Evolutionary conservation across 2,888 invertebrate genomes (phyloP), one percentile per base, ranked within the genome.

Genomic region (Emmelina monodactyla): DNA sequence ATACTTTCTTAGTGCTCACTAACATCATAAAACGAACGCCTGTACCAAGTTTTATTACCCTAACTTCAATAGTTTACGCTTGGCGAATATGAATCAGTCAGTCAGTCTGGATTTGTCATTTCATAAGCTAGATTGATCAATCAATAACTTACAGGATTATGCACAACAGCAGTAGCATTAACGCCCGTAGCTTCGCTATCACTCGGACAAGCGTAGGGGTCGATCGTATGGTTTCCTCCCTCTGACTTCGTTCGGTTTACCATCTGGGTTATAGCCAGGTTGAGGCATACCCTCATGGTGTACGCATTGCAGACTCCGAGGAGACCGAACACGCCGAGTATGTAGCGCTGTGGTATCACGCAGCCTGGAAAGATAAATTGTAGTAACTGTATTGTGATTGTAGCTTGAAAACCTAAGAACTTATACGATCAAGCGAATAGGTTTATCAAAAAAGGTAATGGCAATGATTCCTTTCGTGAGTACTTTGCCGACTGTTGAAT

Each of bases 201-300:
- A 22, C 40, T 56, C 0, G 70, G 68, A 38, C 80, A 80, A 0
- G 70, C 70, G 30, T 64, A 39, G 5, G 65, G 61, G 38, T 69
- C 67, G 6, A 40, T 19, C 2, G 14, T 12, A 5, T 28, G 14
- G 16, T 0, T 52, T 58, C 7, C 13, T 12, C 14, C 11, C 22
- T 14, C 16, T 37, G 22, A 22, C 22, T 31, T 31, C 2, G 47
- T 49, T 25, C 46, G 55, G 37, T 64, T 61, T 1, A 86, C 85
- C 84, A 88, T 85, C 50, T 87, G 84, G 1, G 88, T 88, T 39
- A 88, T 88, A n/a, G 88, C 86, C 38, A 88, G 80, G 40, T 88
- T 88, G 10, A 89, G 73, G 39, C 86, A 87, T 1, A 88, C 85
- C 28, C 89, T 76, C 88, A 89, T 88, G 16, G 87, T 87, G 53